phyloP scores from a whole-genome alignment of 2,113 vertebrate genomes.

The Diadophis punctatus region DNA sequence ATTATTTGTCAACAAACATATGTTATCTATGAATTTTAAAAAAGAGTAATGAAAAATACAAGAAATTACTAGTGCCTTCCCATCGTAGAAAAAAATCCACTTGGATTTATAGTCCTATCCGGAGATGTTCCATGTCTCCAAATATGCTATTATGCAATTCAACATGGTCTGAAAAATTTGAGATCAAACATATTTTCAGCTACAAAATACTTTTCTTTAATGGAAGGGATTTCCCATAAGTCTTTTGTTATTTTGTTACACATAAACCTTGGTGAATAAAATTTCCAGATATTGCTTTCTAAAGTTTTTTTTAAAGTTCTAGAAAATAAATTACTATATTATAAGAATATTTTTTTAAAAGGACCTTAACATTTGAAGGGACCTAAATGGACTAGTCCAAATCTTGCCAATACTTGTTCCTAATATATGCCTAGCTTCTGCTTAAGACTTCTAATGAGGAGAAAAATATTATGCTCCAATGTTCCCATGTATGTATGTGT shows the following conservation, averaged over 20 bases:
- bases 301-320: not conserved
- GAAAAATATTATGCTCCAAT: not conserved
- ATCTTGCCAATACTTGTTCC: not conserved
- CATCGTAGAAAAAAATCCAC: not conserved
- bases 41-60: not conserved
- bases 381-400: not conserved
- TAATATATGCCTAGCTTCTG: not conserved
- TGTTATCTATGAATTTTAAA: not conserved
- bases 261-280: not conserved
- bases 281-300: not conserved
- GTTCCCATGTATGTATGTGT: not conserved
- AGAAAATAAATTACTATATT: not conserved
- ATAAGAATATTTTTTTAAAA: not conserved
- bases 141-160: not conserved
- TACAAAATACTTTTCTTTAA: not conserved
- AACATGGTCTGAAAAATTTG: not conserved
- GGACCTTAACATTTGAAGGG: not conserved
- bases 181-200: not conserved
- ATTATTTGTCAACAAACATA: not conserved
- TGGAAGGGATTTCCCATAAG: not conserved
- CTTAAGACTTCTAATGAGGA: not conserved
- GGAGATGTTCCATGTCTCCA: not conserved
- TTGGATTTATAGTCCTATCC: not conserved
- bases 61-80: not conserved
- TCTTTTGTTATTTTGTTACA: not conserved